These are phyloP conservation scores for Zaprionus camerounensis DNA, from an alignment of 1,140 invertebrate species.

Conservation along the genomic window DNA sequence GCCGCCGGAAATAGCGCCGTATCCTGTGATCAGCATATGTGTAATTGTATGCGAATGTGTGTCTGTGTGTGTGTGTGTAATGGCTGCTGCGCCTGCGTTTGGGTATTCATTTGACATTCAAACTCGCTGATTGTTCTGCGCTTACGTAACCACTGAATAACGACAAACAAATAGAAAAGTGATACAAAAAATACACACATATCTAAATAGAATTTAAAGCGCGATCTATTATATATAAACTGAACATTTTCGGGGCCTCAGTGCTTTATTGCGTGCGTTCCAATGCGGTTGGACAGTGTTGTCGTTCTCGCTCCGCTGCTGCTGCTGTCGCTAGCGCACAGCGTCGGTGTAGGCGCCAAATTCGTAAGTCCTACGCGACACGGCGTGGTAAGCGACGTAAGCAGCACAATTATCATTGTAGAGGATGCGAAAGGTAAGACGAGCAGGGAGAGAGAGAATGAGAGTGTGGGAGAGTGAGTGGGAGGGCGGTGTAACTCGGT, in stretches of 20 bases:
- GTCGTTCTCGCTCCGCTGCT: constrained; percentile 18
- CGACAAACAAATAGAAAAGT: constrained; percentile 1
- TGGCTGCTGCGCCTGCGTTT: constrained; percentile 15
- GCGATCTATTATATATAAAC: constrained; percentile 32
- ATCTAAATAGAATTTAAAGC: constrained; percentile 23
- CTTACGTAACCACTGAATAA: constrained; percentile 62
- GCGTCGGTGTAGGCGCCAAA: constrained; percentile 47
- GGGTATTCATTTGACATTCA: constrained; percentile 63
- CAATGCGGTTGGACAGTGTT: constrained; percentile 42
- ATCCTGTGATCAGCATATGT: constrained; percentile 50
- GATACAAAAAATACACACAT: background rate
- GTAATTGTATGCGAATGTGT: constrained; percentile 12
- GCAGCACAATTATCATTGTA: constrained; percentile 81
- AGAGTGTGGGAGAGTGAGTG: background rate
- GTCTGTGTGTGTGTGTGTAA: constrained; percentile 8
- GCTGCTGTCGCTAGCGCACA: constrained; percentile 28
- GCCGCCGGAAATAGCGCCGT: constrained; percentile 52
- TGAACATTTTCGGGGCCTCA: constrained; percentile 22
- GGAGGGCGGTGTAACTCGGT: constrained; percentile 40
- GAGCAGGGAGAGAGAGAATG: background rate
- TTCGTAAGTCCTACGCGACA: constrained; percentile 75
- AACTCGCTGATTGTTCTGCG: constrained; percentile 29
- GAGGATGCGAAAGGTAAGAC: constrained; percentile 83
- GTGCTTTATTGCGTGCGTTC: constrained; percentile 35
- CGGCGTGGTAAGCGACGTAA: constrained; percentile 50